Conservation (phyloP, 2,888 invertebrate species). For the Rhingia campestris region DNA sequence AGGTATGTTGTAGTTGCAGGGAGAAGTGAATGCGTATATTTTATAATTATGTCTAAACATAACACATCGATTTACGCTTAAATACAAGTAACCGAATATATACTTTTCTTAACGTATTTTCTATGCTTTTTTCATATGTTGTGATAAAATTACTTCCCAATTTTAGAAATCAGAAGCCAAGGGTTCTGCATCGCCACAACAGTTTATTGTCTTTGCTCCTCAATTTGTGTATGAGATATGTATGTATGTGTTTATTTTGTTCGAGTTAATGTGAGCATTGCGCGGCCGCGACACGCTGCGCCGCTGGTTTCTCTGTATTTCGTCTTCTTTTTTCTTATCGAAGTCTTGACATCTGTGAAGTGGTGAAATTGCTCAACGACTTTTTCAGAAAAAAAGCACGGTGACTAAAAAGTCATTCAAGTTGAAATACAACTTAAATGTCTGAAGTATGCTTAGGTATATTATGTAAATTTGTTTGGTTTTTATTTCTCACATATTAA, state of each 20-base stretch:
- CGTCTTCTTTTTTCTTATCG: slow-evolving; percentile 7
- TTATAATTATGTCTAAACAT: too few species aligned
- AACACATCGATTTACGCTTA: too few species aligned
- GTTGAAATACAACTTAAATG: slow-evolving; percentile 37
- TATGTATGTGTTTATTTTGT: too few species aligned
- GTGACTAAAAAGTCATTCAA: background rate
- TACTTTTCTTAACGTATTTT: too few species aligned
- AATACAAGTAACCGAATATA: too few species aligned
- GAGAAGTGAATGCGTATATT: too few species aligned
- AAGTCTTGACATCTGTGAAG: slow-evolving; percentile 31
- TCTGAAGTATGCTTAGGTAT: slow-evolving; percentile 10
- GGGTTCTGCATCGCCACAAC: too few species aligned
- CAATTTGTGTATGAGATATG: background rate
- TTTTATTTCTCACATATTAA: slow-evolving; percentile 29
- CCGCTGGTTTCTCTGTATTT: slow-evolving; percentile 22
- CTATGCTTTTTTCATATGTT: too few species aligned
- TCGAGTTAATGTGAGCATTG: background rate
- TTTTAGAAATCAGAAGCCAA: too few species aligned
- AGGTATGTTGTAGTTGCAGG: too few species aligned
- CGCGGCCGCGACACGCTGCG: background rate
- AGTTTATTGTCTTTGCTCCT: background rate
- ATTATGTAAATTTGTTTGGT: slow-evolving; percentile 37
- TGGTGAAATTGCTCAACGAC: slow-evolving; percentile 37
- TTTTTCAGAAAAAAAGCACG: slow-evolving; percentile 5
- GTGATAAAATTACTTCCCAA: too few species aligned